Conservation (phyloP, 2,888 invertebrate genomes). For the Rhamnusium bicolor region DNA sequence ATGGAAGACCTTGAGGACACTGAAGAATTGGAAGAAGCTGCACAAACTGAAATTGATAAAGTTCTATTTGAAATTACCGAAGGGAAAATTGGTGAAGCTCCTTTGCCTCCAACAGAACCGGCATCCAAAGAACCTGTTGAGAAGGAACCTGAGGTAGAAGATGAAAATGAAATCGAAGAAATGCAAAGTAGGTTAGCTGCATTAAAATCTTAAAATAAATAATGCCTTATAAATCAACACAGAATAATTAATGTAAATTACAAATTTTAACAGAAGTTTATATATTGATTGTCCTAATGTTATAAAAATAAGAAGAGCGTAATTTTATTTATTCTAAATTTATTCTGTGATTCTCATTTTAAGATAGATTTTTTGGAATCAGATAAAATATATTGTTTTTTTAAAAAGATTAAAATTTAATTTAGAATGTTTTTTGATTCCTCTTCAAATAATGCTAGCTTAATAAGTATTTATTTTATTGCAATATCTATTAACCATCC, state of each 20-base stretch:
- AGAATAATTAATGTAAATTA: conserved; percentile 1
- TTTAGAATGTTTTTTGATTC: background rate
- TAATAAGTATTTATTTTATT: background rate
- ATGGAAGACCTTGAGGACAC: conserved; percentile 95
- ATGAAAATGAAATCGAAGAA: conserved; percentile 87
- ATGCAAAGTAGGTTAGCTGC: conserved; percentile 93
- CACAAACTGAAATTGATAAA: conserved; percentile 84
- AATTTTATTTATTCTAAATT: background rate
- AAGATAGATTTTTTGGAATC: background rate
- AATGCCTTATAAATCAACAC: conserved; percentile 1
- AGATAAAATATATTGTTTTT: background rate
- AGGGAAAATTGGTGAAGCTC: conserved; percentile 93
- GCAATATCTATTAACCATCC: background rate
- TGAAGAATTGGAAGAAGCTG: conserved; percentile 96
- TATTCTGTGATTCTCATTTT: background rate
- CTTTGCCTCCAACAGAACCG: conserved; percentile 76
- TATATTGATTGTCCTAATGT: background rate
- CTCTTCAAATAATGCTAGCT: background rate
- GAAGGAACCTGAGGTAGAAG: conserved; percentile 73
- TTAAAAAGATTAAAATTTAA: background rate
- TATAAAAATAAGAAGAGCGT: background rate
- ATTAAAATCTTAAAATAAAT: conserved; percentile 81
- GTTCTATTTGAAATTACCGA: conserved; percentile 90
- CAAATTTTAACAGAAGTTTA: conserved; percentile 8
- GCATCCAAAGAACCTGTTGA: conserved; percentile 75